Evolutionary conservation across 2,888 invertebrate species (phyloP), one percentile per base, ranked within the genome.

Genomic region (Zhuqinia jingwanae): DNA sequence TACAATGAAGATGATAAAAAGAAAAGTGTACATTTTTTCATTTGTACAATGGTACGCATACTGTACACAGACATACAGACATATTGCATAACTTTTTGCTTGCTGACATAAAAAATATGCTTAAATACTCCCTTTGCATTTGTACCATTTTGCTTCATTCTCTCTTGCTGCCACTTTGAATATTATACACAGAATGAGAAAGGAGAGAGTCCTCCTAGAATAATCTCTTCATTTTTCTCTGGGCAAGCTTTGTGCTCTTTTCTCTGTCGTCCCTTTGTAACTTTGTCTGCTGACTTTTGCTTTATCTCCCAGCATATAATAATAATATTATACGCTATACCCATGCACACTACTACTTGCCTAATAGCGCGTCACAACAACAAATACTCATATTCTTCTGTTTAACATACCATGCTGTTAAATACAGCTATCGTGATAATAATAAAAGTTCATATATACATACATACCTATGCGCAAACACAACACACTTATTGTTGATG

Each of bases 191-290:
- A 45, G 8, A 58, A 11, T 25, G 8, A 8, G 3, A 36, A 8
- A 30, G 56, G n/a, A n/a, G n/a, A n/a, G n/a, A n/a, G n/a, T n/a
- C n/a, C n/a, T 58, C n/a, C 42, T 77, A 63, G 50, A 77, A 83
- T 77, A 68, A 86, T 86, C 86, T 81, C 70, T 65, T 77, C 80
- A 75, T 86, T 77, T 76, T 85, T 81, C 81, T 80, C 60, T 30
- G 30, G 79, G 68, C 76, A 36, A 76, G 70, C 15, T 56, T 82
- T 60, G 42, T 86, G 65, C 81, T 77, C 77, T 30, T 80, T n/a
- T n/a, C n/a, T 76, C 76, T 45, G 76, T 58, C 76, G 70, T 36
- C 58, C 50, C 60, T 86, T 86, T 75, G 81, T 85, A 79, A 50
- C n/a, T n/a, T 73, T 73, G 25, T 63, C 65, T 68, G 22, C 77